A percentile compares a stretch with the other conserved stretches of the same genome.
phyloP scores from a whole-genome alignment of 2,797 vertebrate genomes.

The Muraenolepis orangiensis region DNA sequence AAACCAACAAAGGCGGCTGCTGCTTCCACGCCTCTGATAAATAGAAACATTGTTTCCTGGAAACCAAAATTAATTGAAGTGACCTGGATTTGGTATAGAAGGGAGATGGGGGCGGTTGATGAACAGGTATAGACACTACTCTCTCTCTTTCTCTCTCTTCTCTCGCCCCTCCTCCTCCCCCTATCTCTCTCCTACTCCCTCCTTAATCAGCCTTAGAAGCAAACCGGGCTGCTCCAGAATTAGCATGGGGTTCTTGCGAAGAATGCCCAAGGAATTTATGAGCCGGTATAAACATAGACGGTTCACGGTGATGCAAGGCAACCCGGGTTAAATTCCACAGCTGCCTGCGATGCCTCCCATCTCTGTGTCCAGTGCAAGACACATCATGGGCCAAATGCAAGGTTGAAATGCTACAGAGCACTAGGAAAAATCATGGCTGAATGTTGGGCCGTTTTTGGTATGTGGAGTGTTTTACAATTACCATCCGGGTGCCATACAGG shows the following conservation, averaged over 20 bases:
- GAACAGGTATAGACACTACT: slow-evolving; percentile 60
- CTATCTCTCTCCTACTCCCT: slow-evolving; percentile 23
- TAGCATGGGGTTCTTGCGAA: slow-evolving; percentile 45
- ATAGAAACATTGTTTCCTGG: slow-evolving; percentile 71
- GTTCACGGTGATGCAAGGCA: slow-evolving; percentile 39
- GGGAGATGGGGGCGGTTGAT: slow-evolving; percentile 14
- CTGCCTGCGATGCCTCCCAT: slow-evolving; percentile 35
- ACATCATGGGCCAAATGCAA: not conserved
- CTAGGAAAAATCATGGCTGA: not conserved
- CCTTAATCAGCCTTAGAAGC: slow-evolving; percentile 37
- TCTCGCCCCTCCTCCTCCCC: slow-evolving; percentile 43
- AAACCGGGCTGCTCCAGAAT: slow-evolving; percentile 42
- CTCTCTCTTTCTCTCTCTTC: slow-evolving; percentile 39
- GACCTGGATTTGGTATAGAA: slow-evolving; percentile 44
- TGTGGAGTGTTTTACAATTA: not conserved
- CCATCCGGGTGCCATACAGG: not conserved
- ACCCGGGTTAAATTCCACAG: slow-evolving; percentile 43
- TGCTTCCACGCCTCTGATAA: slow-evolving; percentile 62
- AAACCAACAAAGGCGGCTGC: slow-evolving; percentile 59
- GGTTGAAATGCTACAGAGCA: not conserved
- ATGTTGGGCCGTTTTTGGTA: not conserved
- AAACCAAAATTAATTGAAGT: slow-evolving; percentile 68
- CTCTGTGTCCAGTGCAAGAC: slow-evolving; percentile 14
- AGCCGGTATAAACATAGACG: slow-evolving; percentile 47
- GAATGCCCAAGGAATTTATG: slow-evolving; percentile 60